Conservation (phyloP, 2,888 invertebrate genomes). For the Aporophyla nigra region DNA sequence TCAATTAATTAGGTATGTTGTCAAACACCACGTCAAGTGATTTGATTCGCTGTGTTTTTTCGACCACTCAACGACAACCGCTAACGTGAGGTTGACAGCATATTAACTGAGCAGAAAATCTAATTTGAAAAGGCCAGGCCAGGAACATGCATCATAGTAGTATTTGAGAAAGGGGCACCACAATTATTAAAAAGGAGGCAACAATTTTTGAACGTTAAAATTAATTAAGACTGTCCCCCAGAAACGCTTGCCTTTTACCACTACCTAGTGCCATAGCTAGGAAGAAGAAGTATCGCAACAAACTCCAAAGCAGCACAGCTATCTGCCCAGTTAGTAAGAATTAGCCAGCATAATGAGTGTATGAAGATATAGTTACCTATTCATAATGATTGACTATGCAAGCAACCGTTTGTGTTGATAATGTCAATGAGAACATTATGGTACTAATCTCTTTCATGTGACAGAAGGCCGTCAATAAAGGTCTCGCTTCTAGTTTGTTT, state of each 20-base stretch:
- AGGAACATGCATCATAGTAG: neutral
- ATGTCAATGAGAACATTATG: conserved; percentile 62
- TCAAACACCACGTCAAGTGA: conserved; percentile 5
- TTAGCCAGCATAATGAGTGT: conserved; percentile 4
- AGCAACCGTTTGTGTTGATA: conserved; percentile 45
- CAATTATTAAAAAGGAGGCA: no score
- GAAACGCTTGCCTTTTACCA: no score
- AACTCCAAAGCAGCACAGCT: no score
- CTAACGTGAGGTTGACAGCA: neutral
- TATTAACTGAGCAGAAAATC: neutral
- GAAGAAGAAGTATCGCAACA: no score
- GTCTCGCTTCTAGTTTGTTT: conserved; percentile 64
- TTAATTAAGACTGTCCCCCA: no score
- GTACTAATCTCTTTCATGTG: conserved; percentile 74
- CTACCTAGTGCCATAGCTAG: no score
- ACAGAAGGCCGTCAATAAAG: conserved; percentile 64
- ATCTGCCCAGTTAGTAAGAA: neutral
- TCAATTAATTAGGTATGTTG: neutral
- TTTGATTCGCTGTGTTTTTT: conserved; percentile 7
- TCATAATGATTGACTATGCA: conserved; percentile 34
- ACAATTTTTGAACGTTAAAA: no score
- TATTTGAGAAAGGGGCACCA: neutral
- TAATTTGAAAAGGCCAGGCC: neutral
- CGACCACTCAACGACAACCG: neutral
- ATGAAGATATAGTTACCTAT: conserved; percentile 6